These are phyloP conservation scores for Rhopilema esculentum DNA, from an alignment of 30 jellyfish, hydroid and myxozoan species.

Conservation along the genomic window DNA sequence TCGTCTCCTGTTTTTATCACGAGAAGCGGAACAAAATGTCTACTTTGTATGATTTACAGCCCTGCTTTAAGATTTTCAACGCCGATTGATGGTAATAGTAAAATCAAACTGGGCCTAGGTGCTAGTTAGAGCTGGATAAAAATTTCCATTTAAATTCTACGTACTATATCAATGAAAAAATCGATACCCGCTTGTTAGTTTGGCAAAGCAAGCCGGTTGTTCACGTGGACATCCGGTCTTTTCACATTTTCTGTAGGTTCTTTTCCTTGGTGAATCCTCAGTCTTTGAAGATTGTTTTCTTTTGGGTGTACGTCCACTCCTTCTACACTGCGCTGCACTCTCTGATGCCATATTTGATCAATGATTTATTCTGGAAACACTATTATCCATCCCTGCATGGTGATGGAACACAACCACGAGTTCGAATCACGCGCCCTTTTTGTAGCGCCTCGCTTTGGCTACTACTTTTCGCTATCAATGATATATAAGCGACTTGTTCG, in stretches of 20 bases:
- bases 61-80: too few relatives aligned
- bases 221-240: slow-evolving; percentile 77
- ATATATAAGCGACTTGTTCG: too few relatives aligned
- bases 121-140: too few relatives aligned
- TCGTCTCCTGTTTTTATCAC: too few relatives aligned
- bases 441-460: neutral
- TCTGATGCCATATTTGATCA: neutral
- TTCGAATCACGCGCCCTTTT: slow-evolving; percentile 23
- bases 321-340: neutral
- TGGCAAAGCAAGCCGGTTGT: slow-evolving; percentile 81
- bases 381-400: neutral
- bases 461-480: too few relatives aligned
- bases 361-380: neutral
- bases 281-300: slow-evolving; percentile 7
- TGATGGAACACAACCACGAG: neutral
- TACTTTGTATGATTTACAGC: too few relatives aligned
- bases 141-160: too few relatives aligned
- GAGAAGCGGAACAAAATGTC: too few relatives aligned
- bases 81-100: too few relatives aligned
- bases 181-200: slow-evolving; percentile 66
- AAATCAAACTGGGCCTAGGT: too few relatives aligned
- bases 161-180: neutral
- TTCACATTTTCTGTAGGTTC: slow-evolving; percentile 60
- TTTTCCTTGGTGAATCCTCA: slow-evolving; percentile 1
- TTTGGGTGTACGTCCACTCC: slow-evolving; percentile 48